These are phyloP conservation scores for Littorina saxatilis DNA, from an alignment of 1,140 invertebrate species.

Conservation along the genomic window DNA sequence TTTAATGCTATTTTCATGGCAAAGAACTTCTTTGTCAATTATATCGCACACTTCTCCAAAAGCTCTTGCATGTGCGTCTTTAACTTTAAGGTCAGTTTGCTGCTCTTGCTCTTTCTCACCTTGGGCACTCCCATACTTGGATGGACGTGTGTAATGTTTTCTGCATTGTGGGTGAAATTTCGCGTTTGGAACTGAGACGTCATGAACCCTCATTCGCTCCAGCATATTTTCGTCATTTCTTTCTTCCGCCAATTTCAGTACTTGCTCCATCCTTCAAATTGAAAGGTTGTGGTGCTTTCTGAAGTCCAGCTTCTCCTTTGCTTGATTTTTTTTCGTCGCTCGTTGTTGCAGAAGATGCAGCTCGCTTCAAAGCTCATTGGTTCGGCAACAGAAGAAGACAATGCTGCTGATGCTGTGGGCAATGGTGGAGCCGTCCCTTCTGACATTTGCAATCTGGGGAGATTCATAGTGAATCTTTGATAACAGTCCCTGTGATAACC, in stretches of 20 bases:
- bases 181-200: neutral
- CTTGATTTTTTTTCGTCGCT: neutral
- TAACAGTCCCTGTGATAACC: no score
- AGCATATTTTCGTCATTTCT: neutral
- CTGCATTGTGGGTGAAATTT: neutral
- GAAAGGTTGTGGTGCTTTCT: neutral
- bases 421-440: no score
- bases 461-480: no score
- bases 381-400: no score
- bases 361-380: no score
- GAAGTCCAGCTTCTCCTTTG: neutral
- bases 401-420: no score
- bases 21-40: slow-evolving; percentile 2
- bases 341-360: neutral
- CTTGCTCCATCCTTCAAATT: neutral
- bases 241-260: neutral
- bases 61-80: neutral
- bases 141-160: neutral
- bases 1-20: neutral
- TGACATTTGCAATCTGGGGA: no score
- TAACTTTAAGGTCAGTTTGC: neutral
- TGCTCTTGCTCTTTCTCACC: neutral
- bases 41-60: neutral
- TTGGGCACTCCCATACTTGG: neutral
- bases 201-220: neutral